These are phyloP conservation scores for Salarias fasciatus DNA, from an alignment of 2,797 vertebrate species.

Conservation along the genomic window DNA sequence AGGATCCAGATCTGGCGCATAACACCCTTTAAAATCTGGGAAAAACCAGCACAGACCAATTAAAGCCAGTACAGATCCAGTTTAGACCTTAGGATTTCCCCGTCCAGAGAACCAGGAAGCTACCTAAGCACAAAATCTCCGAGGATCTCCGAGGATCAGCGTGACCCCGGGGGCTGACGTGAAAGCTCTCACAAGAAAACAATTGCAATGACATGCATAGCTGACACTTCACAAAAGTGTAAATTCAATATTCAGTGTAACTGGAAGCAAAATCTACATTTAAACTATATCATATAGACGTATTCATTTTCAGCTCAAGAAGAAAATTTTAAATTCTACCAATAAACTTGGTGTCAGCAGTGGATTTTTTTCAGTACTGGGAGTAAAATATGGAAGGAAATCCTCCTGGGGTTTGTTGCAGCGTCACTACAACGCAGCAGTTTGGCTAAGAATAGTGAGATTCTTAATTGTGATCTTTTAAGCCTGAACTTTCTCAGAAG, in stretches of 20 bases:
- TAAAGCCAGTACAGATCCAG: constrained; percentile 27
- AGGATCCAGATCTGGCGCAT: constrained; percentile 15
- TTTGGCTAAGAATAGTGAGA: constrained; percentile 57
- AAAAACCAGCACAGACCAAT: constrained; percentile 18
- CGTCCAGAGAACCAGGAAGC: constrained; percentile 4
- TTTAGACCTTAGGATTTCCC: background rate
- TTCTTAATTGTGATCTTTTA: constrained; percentile 59
- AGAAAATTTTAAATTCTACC: too few relatives aligned
- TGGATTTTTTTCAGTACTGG: background rate
- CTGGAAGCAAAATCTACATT: too few relatives aligned
- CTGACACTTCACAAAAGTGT: too few relatives aligned
- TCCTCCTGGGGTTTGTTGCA: constrained; percentile 20
- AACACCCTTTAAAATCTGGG: background rate
- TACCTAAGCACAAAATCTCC: constrained; percentile 18
- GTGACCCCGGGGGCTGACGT: background rate
- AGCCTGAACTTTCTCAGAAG: constrained; percentile 63
- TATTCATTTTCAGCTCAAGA: too few relatives aligned
- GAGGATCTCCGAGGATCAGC: constrained; percentile 4
- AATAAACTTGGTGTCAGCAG: background rate
- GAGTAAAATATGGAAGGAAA: background rate
- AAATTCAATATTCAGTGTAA: too few relatives aligned
- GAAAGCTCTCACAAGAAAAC: background rate
- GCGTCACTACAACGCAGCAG: constrained; percentile 31
- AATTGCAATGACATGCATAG: background rate
- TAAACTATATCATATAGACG: too few relatives aligned